Conservation (phyloP, 2,113 vertebrate genomes). For the Callocephalon fimbriatum region DNA sequence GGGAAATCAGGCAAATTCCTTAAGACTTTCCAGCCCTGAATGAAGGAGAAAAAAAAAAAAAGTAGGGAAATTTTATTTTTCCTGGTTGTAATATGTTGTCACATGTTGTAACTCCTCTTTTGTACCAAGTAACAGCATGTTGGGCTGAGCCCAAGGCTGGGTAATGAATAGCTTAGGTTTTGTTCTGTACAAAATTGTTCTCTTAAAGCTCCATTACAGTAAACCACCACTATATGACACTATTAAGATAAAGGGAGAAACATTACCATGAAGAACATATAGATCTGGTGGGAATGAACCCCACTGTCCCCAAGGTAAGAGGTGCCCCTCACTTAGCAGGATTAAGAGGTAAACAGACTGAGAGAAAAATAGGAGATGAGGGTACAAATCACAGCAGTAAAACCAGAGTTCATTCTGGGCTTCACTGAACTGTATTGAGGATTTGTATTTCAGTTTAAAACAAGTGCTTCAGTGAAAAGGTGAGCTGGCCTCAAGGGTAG, state of each 20-base stretch:
- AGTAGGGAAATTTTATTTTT: background rate
- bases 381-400: background rate
- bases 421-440: background rate
- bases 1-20: background rate
- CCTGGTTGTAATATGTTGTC: accelerated
- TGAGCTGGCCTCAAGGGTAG: background rate
- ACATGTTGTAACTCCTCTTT: background rate
- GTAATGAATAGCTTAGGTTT: background rate
- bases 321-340: background rate
- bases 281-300: background rate
- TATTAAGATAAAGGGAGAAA: background rate
- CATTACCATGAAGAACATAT: background rate
- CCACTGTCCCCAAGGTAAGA: background rate
- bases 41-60: background rate
- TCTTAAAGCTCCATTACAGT: background rate
- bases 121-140: accelerated
- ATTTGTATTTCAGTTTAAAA: background rate
- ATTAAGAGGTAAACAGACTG: background rate
- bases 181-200: background rate
- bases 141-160: background rate
- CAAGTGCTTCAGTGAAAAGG: accelerated
- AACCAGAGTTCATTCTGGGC: background rate
- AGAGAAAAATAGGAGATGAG: background rate
- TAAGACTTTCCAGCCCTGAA: background rate
- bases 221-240: accelerated